phyloP scores from a whole-genome alignment of 2,888 invertebrate species.

The Nomada hirtipes region DNA sequence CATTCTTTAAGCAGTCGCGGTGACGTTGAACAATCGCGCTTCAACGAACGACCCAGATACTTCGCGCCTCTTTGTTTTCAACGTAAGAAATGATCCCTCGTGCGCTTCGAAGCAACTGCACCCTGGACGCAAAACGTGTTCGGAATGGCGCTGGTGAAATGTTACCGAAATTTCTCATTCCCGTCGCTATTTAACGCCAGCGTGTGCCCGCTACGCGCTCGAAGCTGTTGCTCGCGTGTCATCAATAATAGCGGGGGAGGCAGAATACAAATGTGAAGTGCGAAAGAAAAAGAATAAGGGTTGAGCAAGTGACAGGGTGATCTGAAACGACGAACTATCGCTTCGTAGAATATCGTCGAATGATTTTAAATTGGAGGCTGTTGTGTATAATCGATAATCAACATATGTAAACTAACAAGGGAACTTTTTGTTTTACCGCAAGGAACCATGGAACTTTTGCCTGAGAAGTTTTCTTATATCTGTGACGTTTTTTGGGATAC shows the following conservation, averaged over 20 bases:
- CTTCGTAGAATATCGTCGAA: neutral
- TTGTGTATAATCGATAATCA: too few species aligned
- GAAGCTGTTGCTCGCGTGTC: constrained; percentile 21
- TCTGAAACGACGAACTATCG: neutral
- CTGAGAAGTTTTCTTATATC: too few species aligned
- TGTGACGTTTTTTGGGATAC: too few species aligned
- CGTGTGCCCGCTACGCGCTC: constrained; percentile 18
- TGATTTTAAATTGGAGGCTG: too few species aligned
- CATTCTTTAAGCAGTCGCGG: constrained; percentile 41
- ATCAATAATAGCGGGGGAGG: constrained; percentile 48
- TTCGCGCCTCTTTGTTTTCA: constrained; percentile 52
- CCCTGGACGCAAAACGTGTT: constrained; percentile 52
- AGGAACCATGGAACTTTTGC: too few species aligned
- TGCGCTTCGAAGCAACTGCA: constrained; percentile 38
- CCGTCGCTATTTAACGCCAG: constrained; percentile 46
- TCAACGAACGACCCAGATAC: constrained; percentile 57
- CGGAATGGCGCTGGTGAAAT: constrained; percentile 56
- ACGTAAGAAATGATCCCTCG: constrained; percentile 56
- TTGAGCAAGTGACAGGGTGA: neutral
- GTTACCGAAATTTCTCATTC: constrained; percentile 62
- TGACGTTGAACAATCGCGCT: constrained; percentile 59
- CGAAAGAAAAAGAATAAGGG: constrained; percentile 9
- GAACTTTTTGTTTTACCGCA: too few species aligned
- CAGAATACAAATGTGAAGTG: constrained; percentile 44
- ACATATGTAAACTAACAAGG: too few species aligned